Conservation (phyloP, 2,113 vertebrate genomes). For the Crotalus helleri region DNA sequence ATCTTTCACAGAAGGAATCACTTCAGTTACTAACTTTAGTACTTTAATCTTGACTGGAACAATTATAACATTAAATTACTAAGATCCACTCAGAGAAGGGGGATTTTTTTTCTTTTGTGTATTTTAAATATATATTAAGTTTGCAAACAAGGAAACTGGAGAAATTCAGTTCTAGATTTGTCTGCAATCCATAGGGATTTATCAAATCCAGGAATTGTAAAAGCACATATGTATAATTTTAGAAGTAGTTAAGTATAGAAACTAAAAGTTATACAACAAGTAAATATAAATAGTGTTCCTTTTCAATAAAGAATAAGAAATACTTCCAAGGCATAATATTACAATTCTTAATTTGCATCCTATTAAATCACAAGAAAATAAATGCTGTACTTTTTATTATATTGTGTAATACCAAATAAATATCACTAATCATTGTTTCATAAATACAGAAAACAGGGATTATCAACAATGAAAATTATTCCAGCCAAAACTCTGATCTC, state of each 20-base stretch:
- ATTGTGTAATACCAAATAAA: slow-evolving; percentile 21
- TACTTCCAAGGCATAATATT: not conserved
- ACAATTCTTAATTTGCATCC: not conserved
- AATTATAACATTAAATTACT: not conserved
- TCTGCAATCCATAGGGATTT: not conserved
- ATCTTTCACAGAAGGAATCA: not conserved
- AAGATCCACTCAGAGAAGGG: not conserved
- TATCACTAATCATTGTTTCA: not conserved
- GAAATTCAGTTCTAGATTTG: not conserved
- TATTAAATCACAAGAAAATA: not conserved
- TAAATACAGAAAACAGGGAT: not conserved
- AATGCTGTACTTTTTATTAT: slow-evolving; percentile 18
- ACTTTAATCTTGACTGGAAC: not conserved
- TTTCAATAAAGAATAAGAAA: not conserved
- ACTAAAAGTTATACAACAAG: not conserved
- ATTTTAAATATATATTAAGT: not conserved
- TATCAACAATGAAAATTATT: not conserved
- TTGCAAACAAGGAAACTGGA: not conserved
- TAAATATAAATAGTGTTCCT: not conserved
- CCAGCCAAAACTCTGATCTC: not conserved
- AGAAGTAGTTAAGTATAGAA: not conserved
- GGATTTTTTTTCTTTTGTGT: not conserved
- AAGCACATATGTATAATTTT: not conserved
- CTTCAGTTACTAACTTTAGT: not conserved
- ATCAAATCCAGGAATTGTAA: not conserved